Percentiles rank a stretch among this genome's conserved stretches.
phyloP scores from a whole-genome alignment of 1,140 invertebrate species.

The Caenorhabditis inopinata region DNA sequence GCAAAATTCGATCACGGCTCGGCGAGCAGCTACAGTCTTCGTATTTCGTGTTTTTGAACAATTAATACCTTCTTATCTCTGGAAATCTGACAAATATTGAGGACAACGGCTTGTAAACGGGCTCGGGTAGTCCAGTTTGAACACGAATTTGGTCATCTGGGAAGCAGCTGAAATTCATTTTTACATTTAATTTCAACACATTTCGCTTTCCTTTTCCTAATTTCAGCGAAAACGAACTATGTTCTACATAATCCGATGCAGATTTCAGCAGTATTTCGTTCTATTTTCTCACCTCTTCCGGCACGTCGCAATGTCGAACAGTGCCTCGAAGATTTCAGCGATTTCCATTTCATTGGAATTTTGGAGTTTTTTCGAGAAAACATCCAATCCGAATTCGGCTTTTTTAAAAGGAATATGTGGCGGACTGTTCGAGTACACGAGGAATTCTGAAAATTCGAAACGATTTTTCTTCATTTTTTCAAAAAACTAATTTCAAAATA shows the following conservation, averaged over 20 bases:
- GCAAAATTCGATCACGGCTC: too few species aligned
- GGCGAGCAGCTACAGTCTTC: too few species aligned
- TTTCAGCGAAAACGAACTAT: too few species aligned
- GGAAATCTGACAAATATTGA: conserved; percentile 49
- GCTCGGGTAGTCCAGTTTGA: conserved; percentile 45
- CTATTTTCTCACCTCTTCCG: conserved; percentile 24
- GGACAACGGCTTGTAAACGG: conserved; percentile 43
- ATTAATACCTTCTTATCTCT: neutral
- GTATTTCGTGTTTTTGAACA: neutral
- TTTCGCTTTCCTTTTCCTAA: conserved; percentile 36
- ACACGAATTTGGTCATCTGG: conserved; percentile 43
- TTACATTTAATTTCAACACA: neutral
- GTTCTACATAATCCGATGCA: too few species aligned
- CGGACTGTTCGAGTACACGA: conserved; percentile 55
- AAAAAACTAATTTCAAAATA: neutral
- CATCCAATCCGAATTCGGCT: conserved; percentile 46
- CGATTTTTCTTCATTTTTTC: neutral
- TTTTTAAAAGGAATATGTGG: conserved; percentile 48
- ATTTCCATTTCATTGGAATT: neutral
- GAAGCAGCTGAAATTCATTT: conserved; percentile 42
- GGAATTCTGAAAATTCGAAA: conserved; percentile 34
- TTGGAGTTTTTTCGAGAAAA: conserved; percentile 37
- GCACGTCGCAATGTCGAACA: conserved; percentile 13
- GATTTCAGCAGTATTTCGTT: conserved; percentile 35
- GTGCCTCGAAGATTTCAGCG: neutral